Base-by-base conservation (phyloP, 2,113 vertebrate species). In the Australoheros scitulus region DNA sequence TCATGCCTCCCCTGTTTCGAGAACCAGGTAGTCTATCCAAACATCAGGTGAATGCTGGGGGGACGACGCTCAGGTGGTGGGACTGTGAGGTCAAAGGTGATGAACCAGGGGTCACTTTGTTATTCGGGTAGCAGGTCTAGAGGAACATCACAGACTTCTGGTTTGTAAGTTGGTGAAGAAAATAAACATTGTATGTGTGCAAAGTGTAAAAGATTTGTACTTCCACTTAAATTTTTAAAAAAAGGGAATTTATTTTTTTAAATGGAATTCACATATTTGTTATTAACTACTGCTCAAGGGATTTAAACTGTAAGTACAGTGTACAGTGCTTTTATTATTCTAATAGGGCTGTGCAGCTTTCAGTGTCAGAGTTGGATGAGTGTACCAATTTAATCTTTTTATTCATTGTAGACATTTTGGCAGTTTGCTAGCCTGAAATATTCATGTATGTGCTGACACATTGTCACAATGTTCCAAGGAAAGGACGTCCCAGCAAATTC, bases 1-100 rank as follows among this genome's bases (percentile, higher is more conserved):
- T 94, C 94, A 94, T 86, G 93, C 91, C 86, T 91, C 84, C 58
- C 74, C 74, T 91, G 84, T 90, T 93, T 91, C 84, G 61, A 92
- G 87, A 91, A 89, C 80, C 85, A 87, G 89, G 82, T 79, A 87
- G 91, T 90, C 92, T 91, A 84, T 90, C 76, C 86, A 93, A 90
- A 94, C 92, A 94, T 89, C 81, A 86, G 88, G 85, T 82, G 88
- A 93, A 80, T 41, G 56, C 72, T 2, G 47, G 55, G 52, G 87
- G 86, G 81, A 79, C 65, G 41, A 6, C 4, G 17, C 86, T 91
- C 87, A 89, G 86, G 88, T 92, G 90, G 76, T 61, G 89, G 77
- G 81, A 57, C 78, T 36, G 65, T 61, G 60, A 70, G 92, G 92
- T 94, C 82, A 93, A 63, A 92, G 92, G 93, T 94, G 74, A 89